phyloP scores from a whole-genome alignment of 2,797 vertebrate species.

The Coracias cyanogaster region DNA sequence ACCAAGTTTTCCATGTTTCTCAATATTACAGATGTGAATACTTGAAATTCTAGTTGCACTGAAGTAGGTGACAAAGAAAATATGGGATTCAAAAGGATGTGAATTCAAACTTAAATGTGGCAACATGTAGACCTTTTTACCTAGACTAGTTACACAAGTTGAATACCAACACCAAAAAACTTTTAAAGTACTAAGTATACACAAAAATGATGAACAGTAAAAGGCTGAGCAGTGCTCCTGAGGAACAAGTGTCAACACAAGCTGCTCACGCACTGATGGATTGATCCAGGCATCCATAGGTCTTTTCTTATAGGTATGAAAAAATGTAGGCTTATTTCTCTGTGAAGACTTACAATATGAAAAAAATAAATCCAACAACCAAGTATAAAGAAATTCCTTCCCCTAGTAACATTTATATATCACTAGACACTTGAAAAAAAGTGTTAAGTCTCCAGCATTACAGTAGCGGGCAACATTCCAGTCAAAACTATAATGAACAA shows the following conservation, averaged over 20 bases:
- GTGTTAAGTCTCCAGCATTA: not conserved
- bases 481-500: not conserved
- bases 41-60: not conserved
- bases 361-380: too few relatives aligned
- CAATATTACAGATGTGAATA: not conserved
- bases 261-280: not conserved
- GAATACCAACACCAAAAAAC: not conserved
- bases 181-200: not conserved
- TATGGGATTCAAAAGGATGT: not conserved
- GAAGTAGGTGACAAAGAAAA: not conserved
- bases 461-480: slow-evolving; percentile 41
- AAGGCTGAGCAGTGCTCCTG: not conserved
- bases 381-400: not conserved
- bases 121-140: not conserved
- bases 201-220: not conserved
- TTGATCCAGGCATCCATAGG: not conserved
- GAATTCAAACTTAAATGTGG: not conserved
- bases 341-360: not conserved
- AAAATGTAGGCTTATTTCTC: not conserved
- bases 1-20: not conserved
- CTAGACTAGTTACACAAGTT: not conserved
- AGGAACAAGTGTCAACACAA: slow-evolving; percentile 29
- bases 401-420: not conserved
- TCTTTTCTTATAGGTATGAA: not conserved
- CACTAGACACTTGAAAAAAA: not conserved